Conservation (phyloP, 2,113 vertebrate species). For the Crotalus helleri region DNA sequence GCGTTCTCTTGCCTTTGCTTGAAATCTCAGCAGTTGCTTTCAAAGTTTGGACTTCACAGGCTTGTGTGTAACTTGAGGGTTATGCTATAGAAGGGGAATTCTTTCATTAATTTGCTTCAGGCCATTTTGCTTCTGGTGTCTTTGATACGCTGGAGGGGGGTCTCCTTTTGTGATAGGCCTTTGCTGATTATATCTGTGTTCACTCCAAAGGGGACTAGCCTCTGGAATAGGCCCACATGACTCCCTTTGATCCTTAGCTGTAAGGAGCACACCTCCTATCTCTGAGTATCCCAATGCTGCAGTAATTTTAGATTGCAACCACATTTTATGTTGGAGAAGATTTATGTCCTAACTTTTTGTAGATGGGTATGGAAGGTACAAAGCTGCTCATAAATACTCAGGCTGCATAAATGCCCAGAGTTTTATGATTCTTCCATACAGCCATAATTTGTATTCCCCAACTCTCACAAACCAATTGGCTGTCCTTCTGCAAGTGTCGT, state of each 20-base stretch:
- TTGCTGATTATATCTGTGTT: slow-evolving; percentile 14
- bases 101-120: slow-evolving; percentile 13
- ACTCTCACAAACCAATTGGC: background rate
- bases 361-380: background rate
- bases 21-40: background rate
- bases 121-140: slow-evolving; percentile 11
- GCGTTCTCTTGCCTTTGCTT: background rate
- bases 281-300: background rate
- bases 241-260: background rate
- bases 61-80: slow-evolving; percentile 3
- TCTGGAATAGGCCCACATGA: slow-evolving; percentile 13
- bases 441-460: background rate
- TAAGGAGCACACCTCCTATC: background rate
- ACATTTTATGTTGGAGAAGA: background rate
- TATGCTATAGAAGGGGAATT: background rate
- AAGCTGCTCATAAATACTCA: background rate
- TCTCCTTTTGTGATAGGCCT: background rate
- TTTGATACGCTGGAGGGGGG: background rate
- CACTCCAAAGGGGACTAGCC: background rate
- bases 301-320: background rate
- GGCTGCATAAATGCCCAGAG: background rate
- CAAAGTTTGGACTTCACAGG: background rate
- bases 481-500: background rate
- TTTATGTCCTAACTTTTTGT: background rate
- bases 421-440: background rate